Conservation (phyloP, 2,113 vertebrate genomes). For the Eupsittula cactorum region DNA sequence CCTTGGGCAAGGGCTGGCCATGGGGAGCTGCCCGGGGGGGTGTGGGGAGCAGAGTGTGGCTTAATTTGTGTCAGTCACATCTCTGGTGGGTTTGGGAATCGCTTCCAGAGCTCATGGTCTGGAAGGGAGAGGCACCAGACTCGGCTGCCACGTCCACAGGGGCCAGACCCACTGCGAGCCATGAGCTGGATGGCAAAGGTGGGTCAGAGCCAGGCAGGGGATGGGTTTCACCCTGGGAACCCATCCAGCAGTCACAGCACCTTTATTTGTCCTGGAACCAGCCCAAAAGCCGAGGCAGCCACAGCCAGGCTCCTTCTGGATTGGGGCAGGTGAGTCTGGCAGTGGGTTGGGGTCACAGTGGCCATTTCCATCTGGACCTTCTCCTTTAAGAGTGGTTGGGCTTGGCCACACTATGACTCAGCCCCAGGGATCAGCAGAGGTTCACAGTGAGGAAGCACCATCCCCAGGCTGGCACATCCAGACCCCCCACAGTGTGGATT, state of each 20-base stretch:
- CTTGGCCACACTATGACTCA: too few relatives aligned
- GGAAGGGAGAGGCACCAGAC: neutral
- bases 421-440: neutral
- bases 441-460: accelerated
- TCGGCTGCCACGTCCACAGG: neutral
- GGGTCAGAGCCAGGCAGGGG: neutral
- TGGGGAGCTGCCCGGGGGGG: neutral
- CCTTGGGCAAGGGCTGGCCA: neutral
- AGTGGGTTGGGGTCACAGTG: accelerated
- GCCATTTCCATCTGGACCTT: neutral
- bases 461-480: neutral
- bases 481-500: accelerated
- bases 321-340: neutral
- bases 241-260: neutral
- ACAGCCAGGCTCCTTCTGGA: neutral
- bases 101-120: neutral
- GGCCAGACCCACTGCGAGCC: accelerated
- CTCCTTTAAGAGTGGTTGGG: neutral
- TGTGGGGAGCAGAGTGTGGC: neutral
- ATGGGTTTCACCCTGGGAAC: neutral
- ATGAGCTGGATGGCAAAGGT: neutral
- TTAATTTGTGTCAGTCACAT: neutral
- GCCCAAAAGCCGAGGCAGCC: neutral
- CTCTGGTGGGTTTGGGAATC: neutral
- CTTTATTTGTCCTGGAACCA: accelerated